Percentiles rank a stretch among this genome's conserved stretches.
phyloP scores from a whole-genome alignment of 1,140 invertebrate genomes.

The Ceratina calcarata region DNA sequence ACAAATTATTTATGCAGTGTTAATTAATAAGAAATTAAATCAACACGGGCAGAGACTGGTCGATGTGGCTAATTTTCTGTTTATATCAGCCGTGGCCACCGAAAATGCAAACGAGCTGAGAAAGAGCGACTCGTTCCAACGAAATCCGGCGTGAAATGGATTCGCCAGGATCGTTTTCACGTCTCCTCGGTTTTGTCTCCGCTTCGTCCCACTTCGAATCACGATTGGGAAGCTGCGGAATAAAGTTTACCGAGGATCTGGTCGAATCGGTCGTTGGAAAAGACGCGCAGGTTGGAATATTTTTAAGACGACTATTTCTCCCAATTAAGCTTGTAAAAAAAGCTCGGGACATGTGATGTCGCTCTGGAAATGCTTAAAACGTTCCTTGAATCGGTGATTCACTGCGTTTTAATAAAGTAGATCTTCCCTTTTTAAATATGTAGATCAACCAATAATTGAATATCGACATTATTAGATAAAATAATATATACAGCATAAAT shows the following conservation, averaged over 20 bases:
- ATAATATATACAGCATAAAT: too few relatives aligned
- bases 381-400: too few relatives aligned
- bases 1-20: too few relatives aligned
- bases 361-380: too few relatives aligned
- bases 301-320: constrained; percentile 1
- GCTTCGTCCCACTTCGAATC: not conserved
- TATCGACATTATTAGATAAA: too few relatives aligned
- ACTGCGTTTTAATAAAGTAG: too few relatives aligned
- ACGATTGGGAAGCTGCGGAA: constrained; percentile 19
- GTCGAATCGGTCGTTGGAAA: not conserved
- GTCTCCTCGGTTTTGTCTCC: not conserved
- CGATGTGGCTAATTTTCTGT: constrained; percentile 1
- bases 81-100: not conserved
- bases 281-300: not conserved
- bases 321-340: too few relatives aligned
- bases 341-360: too few relatives aligned
- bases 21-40: not conserved
- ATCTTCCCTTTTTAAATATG: too few relatives aligned
- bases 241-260: not conserved
- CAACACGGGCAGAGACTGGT: not conserved
- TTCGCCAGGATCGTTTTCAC: not conserved
- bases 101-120: not conserved
- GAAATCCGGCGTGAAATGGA: constrained; percentile 7
- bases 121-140: not conserved
- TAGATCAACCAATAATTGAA: too few relatives aligned